These are phyloP conservation scores for Passer domesticus DNA, from an alignment of 2,113 vertebrate species.

Conservation along the genomic window DNA sequence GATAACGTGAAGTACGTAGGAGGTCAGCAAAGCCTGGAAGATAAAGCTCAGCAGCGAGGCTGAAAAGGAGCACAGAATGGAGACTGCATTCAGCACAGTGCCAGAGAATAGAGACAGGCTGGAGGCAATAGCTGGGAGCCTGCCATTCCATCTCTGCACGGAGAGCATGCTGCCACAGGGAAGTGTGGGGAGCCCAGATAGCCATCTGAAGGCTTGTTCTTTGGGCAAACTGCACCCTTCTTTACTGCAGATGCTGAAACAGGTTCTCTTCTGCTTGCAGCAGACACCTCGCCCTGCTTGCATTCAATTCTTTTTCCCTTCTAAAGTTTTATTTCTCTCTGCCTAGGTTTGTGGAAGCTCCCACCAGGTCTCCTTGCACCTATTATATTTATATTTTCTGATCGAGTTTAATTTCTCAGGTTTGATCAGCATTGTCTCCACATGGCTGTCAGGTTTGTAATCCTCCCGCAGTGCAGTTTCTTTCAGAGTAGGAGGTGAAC, in stretches of 20 bases:
- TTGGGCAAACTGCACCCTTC: neutral
- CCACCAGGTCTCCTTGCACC: neutral
- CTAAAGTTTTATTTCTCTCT: neutral
- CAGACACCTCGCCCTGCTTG: neutral
- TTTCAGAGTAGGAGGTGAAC: neutral
- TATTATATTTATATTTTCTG: neutral
- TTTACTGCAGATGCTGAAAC: neutral
- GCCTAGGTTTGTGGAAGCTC: neutral
- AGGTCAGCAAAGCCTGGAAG: slow-evolving; percentile 32
- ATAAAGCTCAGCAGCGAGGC: slow-evolving; percentile 3
- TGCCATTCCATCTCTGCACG: neutral
- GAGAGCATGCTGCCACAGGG: neutral
- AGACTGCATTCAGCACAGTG: slow-evolving; percentile 9
- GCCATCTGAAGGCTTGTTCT: neutral
- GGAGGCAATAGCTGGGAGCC: neutral
- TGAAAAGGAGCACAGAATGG: neutral
- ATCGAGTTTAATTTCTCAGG: neutral
- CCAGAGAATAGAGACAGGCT: slow-evolving; percentile 7
- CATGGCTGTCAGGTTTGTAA: neutral
- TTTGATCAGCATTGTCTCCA: neutral
- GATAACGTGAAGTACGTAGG: slow-evolving; percentile 36
- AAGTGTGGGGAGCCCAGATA: neutral
- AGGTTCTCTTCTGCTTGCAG: neutral
- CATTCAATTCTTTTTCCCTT: neutral
- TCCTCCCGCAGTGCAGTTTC: neutral